phyloP scores from a whole-genome alignment of 1,140 invertebrate species.

The Cyphomyrmex costatus region DNA sequence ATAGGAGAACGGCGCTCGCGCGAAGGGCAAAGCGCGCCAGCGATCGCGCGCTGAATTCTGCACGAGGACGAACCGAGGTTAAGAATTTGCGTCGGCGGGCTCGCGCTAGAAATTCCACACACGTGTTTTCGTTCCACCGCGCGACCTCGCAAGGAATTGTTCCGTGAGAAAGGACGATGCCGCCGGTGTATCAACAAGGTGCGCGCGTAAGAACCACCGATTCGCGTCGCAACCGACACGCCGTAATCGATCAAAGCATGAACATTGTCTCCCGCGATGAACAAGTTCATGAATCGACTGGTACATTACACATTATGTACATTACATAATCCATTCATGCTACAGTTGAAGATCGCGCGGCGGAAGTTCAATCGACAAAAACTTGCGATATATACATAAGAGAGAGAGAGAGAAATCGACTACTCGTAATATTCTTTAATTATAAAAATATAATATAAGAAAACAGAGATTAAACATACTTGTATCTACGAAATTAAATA shows the following conservation, averaged over 20 bases:
- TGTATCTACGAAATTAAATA: not conserved
- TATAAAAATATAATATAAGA: too few species aligned
- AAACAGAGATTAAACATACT: not conserved
- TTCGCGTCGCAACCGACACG: conserved; percentile 25
- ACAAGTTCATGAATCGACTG: conserved; percentile 5
- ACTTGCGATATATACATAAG: not conserved
- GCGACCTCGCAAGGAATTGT: conserved; percentile 58
- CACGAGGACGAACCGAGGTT: conserved; percentile 38
- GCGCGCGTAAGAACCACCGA: conserved; percentile 5
- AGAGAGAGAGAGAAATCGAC: not conserved
- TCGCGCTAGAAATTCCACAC: conserved; percentile 53
- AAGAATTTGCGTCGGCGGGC: conserved; percentile 57
- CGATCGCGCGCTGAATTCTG: conserved; percentile 34
- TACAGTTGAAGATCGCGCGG: not conserved
- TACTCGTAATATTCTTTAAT: not conserved
- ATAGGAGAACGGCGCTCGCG: conserved; percentile 17
- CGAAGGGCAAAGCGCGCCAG: conserved; percentile 41
- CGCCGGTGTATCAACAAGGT: conserved; percentile 51
- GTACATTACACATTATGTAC: not conserved
- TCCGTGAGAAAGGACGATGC: conserved; percentile 58
- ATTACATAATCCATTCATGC: not conserved
- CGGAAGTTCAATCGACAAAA: not conserved
- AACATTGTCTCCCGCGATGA: conserved; percentile 34
- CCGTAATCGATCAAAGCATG: conserved; percentile 29
- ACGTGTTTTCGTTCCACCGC: conserved; percentile 53